Evolutionary conservation across 2,888 invertebrate species (phyloP).

Genomic region (Callimorpha dominula): DNA sequence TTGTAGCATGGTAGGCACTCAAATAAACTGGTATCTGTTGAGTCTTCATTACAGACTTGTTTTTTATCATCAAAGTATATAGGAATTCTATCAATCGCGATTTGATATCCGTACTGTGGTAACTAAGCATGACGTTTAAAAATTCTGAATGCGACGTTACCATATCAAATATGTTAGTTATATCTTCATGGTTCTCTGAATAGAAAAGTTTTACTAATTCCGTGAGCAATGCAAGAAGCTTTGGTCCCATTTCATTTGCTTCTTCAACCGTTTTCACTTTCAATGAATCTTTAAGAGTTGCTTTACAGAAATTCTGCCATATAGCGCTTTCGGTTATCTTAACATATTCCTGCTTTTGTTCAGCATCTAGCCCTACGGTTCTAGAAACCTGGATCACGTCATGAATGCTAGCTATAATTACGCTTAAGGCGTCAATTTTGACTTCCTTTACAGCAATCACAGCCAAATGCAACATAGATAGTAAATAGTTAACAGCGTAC

Average conservation of each 20-base stretch:
- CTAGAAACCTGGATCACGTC: slow-evolving; percentile 69
- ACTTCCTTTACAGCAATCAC: slow-evolving; percentile 81
- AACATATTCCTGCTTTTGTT: slow-evolving; percentile 69
- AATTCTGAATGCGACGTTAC: slow-evolving; percentile 92
- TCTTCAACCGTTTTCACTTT: slow-evolving; percentile 75
- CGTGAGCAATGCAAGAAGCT: slow-evolving; percentile 86
- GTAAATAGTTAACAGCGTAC: slow-evolving; percentile 82
- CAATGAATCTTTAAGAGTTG: slow-evolving; percentile 89
- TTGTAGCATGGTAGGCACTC: slow-evolving; percentile 92
- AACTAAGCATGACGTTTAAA: slow-evolving; percentile 88
- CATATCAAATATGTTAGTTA: slow-evolving; percentile 90
- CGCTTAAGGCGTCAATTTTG: slow-evolving; percentile 59
- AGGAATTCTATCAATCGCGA: slow-evolving; percentile 89
- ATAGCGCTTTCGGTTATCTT: slow-evolving; percentile 78
- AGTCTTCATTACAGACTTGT: slow-evolving; percentile 88
- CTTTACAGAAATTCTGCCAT: slow-evolving; percentile 88
- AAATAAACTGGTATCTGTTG: slow-evolving; percentile 92
- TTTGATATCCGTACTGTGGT: slow-evolving; percentile 81
- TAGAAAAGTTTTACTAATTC: slow-evolving; percentile 87
- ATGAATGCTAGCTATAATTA: slow-evolving; percentile 66
- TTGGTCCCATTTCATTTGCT: slow-evolving; percentile 71
- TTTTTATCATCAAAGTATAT: slow-evolving; percentile 87
- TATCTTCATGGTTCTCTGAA: slow-evolving; percentile 75
- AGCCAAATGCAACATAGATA: slow-evolving; percentile 85
- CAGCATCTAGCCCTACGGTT: slow-evolving; percentile 57